Conservation (phyloP, 2,888 invertebrate species). For the Petrolisthes manimaculis region DNA sequence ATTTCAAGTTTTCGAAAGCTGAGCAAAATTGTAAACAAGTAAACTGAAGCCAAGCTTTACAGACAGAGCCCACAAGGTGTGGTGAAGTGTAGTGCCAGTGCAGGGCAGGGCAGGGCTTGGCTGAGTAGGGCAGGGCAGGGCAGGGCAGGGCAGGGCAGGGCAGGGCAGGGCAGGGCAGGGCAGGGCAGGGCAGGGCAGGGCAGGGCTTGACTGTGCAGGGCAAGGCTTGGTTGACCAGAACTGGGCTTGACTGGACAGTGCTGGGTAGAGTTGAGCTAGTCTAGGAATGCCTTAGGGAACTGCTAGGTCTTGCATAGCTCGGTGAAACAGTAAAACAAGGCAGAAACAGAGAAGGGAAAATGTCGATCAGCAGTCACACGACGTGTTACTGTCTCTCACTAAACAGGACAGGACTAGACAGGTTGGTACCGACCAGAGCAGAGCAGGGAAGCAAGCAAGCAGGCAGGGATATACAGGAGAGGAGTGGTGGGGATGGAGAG, state of each 20-base stretch:
- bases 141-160: background rate
- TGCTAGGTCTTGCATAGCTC: background rate
- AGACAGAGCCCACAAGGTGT: background rate
- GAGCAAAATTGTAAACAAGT: too few relatives aligned
- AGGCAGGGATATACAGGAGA: background rate
- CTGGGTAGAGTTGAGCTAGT: background rate
- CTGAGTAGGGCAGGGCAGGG: too few relatives aligned
- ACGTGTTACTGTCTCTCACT: background rate
- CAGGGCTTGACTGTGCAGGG: background rate
- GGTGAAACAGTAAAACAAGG: too few relatives aligned
- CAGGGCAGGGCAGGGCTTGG: conserved; percentile 3
- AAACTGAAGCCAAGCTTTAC: background rate
- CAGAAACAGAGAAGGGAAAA: too few relatives aligned
- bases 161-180: background rate
- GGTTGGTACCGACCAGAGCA: background rate
- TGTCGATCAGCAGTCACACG: too few relatives aligned
- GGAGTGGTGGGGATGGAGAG: background rate
- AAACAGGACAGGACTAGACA: background rate
- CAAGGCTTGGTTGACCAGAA: background rate
- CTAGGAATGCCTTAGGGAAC: background rate
- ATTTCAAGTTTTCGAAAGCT: too few relatives aligned
- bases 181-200: background rate
- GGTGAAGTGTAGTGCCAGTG: background rate
- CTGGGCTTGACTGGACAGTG: background rate
- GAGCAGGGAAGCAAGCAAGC: background rate